These are phyloP conservation scores for Festucalex cinctus DNA, from an alignment of 2,113 vertebrate species.

Conservation along the genomic window DNA sequence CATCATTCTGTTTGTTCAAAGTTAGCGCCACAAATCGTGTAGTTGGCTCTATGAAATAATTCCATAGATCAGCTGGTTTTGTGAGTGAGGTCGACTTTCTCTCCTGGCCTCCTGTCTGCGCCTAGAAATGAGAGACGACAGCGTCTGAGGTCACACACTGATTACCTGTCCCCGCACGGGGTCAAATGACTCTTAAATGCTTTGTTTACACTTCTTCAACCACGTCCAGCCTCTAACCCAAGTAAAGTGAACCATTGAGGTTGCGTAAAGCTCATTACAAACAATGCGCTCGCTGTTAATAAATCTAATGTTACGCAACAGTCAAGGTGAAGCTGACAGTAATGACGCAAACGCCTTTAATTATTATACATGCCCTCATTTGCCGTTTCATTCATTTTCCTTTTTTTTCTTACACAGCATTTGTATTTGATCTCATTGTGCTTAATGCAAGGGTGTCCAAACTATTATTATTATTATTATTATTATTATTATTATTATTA, in stretches of 20 bases:
- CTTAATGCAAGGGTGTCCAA: no score
- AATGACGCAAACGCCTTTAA: not conserved
- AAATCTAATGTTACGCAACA: not conserved
- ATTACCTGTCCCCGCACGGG: slow-evolving; percentile 65
- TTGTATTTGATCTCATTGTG: no score
- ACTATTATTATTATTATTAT: no score
- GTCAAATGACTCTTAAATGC: slow-evolving; percentile 70
- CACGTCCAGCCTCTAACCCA: slow-evolving; percentile 34
- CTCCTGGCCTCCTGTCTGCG: slow-evolving; percentile 49
- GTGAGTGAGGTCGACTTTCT: slow-evolving; percentile 58
- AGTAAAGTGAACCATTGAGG: slow-evolving; percentile 7
- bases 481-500: no score
- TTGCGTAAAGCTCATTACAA: slow-evolving; percentile 2
- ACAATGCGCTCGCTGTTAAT: not conserved
- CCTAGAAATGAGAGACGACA: slow-evolving; percentile 60
- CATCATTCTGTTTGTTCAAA: slow-evolving; percentile 20
- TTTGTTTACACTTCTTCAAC: slow-evolving; percentile 72
- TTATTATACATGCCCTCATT: not conserved
- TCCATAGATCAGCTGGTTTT: not conserved
- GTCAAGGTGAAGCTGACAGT: not conserved
- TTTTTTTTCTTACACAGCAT: no score
- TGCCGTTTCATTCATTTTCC: not conserved
- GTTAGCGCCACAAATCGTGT: slow-evolving; percentile 24
- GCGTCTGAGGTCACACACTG: slow-evolving; percentile 71
- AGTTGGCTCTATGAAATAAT: slow-evolving; percentile 3